Evolutionary conservation across 2,888 invertebrate genomes (phyloP).

Genomic region (Lucinisca nassula): DNA sequence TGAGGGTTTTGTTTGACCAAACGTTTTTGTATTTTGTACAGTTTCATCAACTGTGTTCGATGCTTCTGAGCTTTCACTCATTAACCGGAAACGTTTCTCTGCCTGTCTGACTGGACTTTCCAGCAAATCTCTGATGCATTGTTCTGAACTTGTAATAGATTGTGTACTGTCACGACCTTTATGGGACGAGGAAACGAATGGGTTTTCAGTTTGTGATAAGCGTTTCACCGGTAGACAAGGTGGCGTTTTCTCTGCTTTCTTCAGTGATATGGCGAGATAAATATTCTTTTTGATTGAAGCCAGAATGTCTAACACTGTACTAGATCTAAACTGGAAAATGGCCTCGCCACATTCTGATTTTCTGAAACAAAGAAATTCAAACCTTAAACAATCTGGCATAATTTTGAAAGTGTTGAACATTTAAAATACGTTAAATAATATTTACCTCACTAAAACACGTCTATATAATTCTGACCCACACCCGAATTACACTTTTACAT

Average conservation of each 20-base stretch:
- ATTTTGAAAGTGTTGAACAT: too few species aligned
- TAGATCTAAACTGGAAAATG: constrained; percentile 70
- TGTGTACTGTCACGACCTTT: background rate
- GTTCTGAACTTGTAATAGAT: constrained; percentile 42
- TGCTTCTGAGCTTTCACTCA: constrained; percentile 12
- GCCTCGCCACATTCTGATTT: constrained; percentile 77
- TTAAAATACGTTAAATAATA: too few species aligned
- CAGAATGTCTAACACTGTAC: constrained; percentile 66
- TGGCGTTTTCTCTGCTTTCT: constrained; percentile 35
- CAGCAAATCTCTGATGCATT: constrained; percentile 51
- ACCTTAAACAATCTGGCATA: too few species aligned
- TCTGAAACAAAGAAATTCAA: constrained; percentile 58
- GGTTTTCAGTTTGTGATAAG: background rate
- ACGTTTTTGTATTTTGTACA: background rate
- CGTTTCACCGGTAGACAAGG: background rate
- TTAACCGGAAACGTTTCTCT: constrained; percentile 19
- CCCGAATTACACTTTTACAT: too few species aligned
- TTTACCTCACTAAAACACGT: too few species aligned
- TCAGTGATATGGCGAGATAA: constrained; percentile 63
- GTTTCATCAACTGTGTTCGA: constrained; percentile 8
- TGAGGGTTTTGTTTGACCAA: background rate
- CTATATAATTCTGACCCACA: too few species aligned
- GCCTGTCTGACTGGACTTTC: constrained; percentile 31
- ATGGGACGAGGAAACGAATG: constrained; percentile 20
- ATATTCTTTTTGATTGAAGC: constrained; percentile 73